Evolutionary conservation across 1,140 invertebrate genomes (phyloP).

Genomic region (Drosophila takahashii): DNA sequence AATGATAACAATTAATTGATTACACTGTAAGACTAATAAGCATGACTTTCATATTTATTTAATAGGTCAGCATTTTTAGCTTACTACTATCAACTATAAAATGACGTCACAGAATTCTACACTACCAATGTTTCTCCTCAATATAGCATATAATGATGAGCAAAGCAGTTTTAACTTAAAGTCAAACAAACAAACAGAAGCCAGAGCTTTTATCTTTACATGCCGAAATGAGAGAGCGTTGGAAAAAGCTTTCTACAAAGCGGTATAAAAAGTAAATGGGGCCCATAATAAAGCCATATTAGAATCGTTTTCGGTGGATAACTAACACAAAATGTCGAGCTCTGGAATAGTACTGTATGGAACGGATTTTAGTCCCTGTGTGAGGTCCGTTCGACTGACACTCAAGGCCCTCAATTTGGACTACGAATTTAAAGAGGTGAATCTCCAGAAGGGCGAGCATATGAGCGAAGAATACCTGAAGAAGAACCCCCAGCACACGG

Average conservation of each 20-base stretch:
- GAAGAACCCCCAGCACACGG: conserved; percentile 81
- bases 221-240: neutral
- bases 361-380: conserved; percentile 84
- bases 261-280: neutral
- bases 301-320: neutral
- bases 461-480: conserved; percentile 86
- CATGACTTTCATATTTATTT: too few relatives aligned
- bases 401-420: conserved; percentile 85
- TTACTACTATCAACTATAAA: too few relatives aligned
- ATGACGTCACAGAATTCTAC: too few relatives aligned
- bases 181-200: neutral
- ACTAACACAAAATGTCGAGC: conserved; percentile 31
- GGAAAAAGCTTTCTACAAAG: neutral
- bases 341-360: conserved; percentile 83
- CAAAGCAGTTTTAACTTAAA: neutral
- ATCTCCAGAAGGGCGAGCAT: conserved; percentile 88
- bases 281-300: neutral
- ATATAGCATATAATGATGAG: neutral
- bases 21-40: too few relatives aligned
- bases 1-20: too few relatives aligned
- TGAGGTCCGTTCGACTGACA: conserved; percentile 84
- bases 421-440: conserved; percentile 85
- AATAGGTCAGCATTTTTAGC: too few relatives aligned
- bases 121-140: too few relatives aligned
- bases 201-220: neutral